Conservation (phyloP, 2,113 vertebrate genomes). For the Blennius ocellaris region DNA sequence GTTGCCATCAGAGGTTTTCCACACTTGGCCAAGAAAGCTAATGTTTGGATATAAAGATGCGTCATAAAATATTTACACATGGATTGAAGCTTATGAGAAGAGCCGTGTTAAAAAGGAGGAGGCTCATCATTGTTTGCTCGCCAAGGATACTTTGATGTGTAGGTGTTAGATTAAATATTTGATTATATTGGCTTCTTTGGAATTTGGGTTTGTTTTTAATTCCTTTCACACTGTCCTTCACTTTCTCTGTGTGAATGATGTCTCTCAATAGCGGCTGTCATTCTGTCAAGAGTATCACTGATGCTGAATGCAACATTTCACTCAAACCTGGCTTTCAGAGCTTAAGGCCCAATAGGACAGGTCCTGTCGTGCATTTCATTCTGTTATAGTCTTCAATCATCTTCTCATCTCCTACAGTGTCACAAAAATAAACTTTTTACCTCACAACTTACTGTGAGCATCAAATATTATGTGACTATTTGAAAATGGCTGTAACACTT, state of each 20-base stretch:
- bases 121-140: neutral
- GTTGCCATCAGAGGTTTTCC: slow-evolving; percentile 13
- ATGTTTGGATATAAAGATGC: slow-evolving; percentile 19
- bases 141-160: neutral
- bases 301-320: slow-evolving; percentile 47
- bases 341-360: slow-evolving; percentile 34
- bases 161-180: neutral
- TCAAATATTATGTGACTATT: slow-evolving; percentile 14
- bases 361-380: slow-evolving; percentile 11
- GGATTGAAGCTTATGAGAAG: neutral
- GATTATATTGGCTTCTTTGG: slow-evolving; percentile 10
- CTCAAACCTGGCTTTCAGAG: slow-evolving; percentile 38
- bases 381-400: slow-evolving; percentile 25
- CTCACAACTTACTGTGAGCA: neutral
- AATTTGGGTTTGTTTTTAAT: slow-evolving; percentile 21
- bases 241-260: slow-evolving; percentile 36
- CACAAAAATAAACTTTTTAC: neutral
- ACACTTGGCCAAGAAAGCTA: neutral
- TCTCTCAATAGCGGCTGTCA: slow-evolving; percentile 51
- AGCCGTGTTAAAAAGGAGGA: neutral
- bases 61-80: slow-evolving; percentile 22
- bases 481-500: slow-evolving; percentile 6
- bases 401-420: neutral
- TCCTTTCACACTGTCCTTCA: slow-evolving; percentile 38
- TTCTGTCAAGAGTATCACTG: slow-evolving; percentile 49